These are phyloP conservation scores for Boleophthalmus pectinirostris DNA, from an alignment of 2,113 vertebrate species.

Conservation along the genomic window DNA sequence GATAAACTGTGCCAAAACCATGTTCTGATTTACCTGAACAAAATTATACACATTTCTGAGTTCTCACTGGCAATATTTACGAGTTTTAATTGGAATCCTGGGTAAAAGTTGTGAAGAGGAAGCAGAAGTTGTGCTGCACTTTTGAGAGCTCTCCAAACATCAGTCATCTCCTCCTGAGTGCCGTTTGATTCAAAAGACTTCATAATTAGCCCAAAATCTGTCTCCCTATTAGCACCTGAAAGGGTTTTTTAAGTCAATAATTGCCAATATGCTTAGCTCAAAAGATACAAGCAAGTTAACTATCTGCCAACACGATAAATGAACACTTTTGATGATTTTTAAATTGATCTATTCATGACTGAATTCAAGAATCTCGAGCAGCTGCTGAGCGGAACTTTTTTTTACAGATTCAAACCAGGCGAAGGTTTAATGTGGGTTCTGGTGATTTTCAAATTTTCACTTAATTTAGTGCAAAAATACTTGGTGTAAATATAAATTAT, in stretches of 20 bases:
- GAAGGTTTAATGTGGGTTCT: neutral
- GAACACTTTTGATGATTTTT: neutral
- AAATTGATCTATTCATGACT: neutral
- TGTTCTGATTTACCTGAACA: no score
- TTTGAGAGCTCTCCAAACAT: constrained; percentile 49
- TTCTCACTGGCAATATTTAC: constrained; percentile 21
- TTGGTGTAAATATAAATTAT: no score
- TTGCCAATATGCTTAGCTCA: neutral
- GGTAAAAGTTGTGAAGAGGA: constrained; percentile 38
- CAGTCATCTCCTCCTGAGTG: constrained; percentile 33
- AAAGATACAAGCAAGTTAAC: constrained; percentile 4
- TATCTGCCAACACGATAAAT: constrained; percentile 23
- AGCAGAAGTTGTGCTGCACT: constrained; percentile 48
- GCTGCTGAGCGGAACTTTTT: neutral
- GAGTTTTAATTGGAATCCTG: constrained; percentile 55
- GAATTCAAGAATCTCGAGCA: neutral
- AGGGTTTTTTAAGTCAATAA: constrained; percentile 17
- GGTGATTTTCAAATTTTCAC: no score
- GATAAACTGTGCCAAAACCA: no score
- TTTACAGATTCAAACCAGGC: neutral
- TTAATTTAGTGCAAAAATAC: no score
- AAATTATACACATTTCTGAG: neutral
- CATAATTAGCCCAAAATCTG: constrained; percentile 25
- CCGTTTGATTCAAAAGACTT: constrained; percentile 27
- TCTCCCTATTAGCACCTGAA: constrained; percentile 11